Evolutionary conservation across 2,888 invertebrate species (phyloP), one percentile per base, ranked within the genome.

Genomic region (Caenorhabditis sulstoni): DNA sequence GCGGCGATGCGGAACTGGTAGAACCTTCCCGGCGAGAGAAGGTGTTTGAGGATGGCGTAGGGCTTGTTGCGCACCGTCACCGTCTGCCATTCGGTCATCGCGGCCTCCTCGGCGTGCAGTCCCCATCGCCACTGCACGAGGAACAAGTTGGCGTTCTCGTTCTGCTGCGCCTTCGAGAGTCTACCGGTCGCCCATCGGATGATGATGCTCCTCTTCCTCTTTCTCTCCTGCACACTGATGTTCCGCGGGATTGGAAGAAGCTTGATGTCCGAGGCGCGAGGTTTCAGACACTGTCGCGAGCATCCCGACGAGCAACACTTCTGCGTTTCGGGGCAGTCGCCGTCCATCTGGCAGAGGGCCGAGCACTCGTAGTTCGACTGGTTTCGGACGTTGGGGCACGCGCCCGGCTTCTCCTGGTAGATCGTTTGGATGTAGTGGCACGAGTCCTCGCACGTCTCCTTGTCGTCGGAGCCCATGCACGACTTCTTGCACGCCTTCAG

Each of bases 281-380:
- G 87, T n/a, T 65, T 50, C 2, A 84, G 65, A 66, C 88, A 88
- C 29, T 78, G 85, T 0, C 88, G 50, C 14, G 70, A 79, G 76
- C 88, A 88, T 12, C 88, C 90, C 55, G 89, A 87, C 3, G 87
- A 84, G 79, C 91, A 91, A 73, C 91, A 91, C 80, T 91, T 91
- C 75, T 84, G 84, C 20, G 88, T 87, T 39, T 89, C 90, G 4
- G 81, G 80, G 81, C 91, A 91, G 73, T 91, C 90, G 3, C 87
- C 86, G 81, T 91, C 91, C n/a, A 85, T 71, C 49, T 86, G 84
- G 81, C 91, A 91, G 12, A 87, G 83, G 1, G 88, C 87, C 11
- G 91, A 86, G 78, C 91, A 91, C 66, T 91, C 91, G 59, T 83
- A 83, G 22, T 80, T 81, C 2, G 81, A 79, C 5, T 64, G 45